Conservation (phyloP, 2,113 vertebrate genomes). For the Salvelinus sp. region DNA sequence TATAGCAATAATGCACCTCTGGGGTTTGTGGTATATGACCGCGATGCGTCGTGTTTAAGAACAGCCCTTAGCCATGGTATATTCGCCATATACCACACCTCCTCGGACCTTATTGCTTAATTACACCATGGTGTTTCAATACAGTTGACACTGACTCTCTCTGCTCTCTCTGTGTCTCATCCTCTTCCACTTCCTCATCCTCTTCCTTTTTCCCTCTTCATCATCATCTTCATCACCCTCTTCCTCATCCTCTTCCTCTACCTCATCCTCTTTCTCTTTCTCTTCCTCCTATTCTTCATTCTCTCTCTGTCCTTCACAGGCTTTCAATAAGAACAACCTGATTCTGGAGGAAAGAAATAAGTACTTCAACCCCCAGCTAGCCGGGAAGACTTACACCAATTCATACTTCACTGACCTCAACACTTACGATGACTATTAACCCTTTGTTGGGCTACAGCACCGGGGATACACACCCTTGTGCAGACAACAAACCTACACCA, state of each 20-base stretch:
- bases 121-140: constrained; percentile 35
- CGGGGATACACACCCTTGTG: constrained; percentile 27
- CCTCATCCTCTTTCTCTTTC: too few species aligned
- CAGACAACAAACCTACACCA: background rate
- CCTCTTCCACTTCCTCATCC: too few species aligned
- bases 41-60: too few species aligned
- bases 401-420: constrained; percentile 97
- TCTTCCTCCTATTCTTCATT: too few species aligned
- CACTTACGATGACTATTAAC: constrained; percentile 96
- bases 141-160: constrained; percentile 35
- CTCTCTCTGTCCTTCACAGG: constrained; percentile 70
- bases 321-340: constrained; percentile 99
- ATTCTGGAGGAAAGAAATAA: constrained; percentile 97
- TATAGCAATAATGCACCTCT: too few species aligned
- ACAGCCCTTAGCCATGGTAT: too few species aligned
- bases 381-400: constrained; percentile 94
- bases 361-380: constrained; percentile 95
- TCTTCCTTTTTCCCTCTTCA: too few species aligned
- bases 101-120: too few species aligned
- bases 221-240: too few species aligned
- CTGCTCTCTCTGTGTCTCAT: constrained; percentile 1
- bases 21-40: too few species aligned
- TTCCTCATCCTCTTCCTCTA: too few species aligned
- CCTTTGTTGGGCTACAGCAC: constrained; percentile 28
- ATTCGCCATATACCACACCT: too few species aligned